Evolutionary conservation across 1,140 invertebrate species (phyloP).

Genomic region (Penaeus japonicus): DNA sequence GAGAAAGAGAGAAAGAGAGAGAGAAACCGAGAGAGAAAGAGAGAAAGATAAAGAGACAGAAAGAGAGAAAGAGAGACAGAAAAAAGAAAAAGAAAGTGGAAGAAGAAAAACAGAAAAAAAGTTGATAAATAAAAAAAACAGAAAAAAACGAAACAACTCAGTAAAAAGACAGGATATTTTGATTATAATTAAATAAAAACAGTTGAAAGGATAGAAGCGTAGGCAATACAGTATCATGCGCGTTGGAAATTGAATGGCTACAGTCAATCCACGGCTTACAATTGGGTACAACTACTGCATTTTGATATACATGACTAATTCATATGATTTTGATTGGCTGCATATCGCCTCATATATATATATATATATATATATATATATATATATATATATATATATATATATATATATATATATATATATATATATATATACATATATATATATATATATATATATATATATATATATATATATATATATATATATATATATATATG

Average conservation of each 20-base stretch:
- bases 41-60: not conserved
- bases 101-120: not conserved
- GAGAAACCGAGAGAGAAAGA: not conserved
- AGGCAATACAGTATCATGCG: too few species aligned
- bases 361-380: not conserved
- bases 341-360: not conserved
- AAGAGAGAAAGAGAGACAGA: not conserved
- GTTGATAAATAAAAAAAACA: too few species aligned
- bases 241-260: too few species aligned
- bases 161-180: too few species aligned
- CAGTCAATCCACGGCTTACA: too few species aligned
- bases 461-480: not conserved
- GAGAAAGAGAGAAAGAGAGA: slow-evolving; percentile 13
- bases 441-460: not conserved
- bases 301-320: too few species aligned
- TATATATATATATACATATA: not conserved
- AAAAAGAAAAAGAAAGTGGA: not conserved
- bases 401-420: not conserved
- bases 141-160: too few species aligned
- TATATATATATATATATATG: not conserved
- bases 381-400: not conserved
- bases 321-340: too few species aligned
- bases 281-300: too few species aligned
- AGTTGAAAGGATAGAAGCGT: too few species aligned
- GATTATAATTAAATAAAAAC: too few species aligned